Percentiles rank a stretch among this genome's conserved stretches.
These are phyloP conservation scores for Monodelphis domestica DNA, from an alignment of 2,797 vertebrate genomes.

Conservation along the genomic window DNA sequence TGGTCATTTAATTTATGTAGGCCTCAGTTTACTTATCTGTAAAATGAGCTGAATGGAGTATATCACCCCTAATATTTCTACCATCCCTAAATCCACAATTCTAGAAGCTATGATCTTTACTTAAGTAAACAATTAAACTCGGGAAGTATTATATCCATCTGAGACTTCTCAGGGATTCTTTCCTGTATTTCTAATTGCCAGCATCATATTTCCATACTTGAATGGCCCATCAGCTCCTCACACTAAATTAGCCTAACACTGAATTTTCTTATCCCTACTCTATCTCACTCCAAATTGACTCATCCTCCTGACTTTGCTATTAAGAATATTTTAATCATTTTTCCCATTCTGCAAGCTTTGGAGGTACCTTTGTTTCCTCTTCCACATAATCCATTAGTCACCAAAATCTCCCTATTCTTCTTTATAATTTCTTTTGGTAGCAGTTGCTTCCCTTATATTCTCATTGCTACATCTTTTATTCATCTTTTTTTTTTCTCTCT, in stretches of 20 bases:
- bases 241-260: neutral
- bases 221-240: neutral
- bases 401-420: neutral
- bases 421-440: neutral
- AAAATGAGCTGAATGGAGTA: neutral
- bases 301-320: neutral
- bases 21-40: neutral
- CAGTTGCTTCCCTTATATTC: neutral
- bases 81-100: neutral
- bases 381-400: neutral
- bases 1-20: neutral
- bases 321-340: neutral
- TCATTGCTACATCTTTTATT: neutral
- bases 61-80: neutral
- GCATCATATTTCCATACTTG: neutral
- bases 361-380: neutral
- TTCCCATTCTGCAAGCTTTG: neutral
- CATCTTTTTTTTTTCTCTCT: neutral
- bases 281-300: neutral
- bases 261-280: neutral
- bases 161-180: neutral
- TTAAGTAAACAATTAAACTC: neutral
- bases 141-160: neutral
- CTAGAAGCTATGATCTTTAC: neutral
- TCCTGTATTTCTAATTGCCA: neutral